Conservation (phyloP, 2,888 invertebrate species). For the Calliopum simillimum region DNA sequence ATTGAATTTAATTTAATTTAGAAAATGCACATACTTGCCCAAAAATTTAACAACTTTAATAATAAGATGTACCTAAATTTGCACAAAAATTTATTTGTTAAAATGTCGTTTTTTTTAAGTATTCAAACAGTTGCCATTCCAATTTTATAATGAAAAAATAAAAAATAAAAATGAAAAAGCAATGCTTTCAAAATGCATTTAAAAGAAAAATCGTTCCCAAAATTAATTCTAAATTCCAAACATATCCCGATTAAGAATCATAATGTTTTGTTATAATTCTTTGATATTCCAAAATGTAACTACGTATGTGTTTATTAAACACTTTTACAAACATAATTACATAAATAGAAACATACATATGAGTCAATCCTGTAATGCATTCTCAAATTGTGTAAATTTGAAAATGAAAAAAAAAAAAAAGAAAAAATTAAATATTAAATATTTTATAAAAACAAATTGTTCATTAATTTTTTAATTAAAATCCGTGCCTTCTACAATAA, state of each 20-base stretch:
- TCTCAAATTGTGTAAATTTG: no score
- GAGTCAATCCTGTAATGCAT: no score
- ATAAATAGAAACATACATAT: no score
- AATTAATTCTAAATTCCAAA: conserved; percentile 20
- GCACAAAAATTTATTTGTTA: not conserved
- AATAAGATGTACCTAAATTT: not conserved
- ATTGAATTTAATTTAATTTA: conserved; percentile 6
- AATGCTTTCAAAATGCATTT: conserved; percentile 1
- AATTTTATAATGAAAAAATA: conserved; percentile 1
- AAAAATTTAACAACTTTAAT: conserved; percentile 30
- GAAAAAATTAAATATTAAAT: conserved; percentile 13
- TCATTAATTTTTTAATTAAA: no score
- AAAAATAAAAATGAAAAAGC: no score
- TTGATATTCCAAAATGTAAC: no score
- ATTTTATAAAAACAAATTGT: conserved; percentile 27
- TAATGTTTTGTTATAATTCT: not conserved
- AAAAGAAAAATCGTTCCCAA: not conserved
- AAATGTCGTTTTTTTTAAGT: not conserved
- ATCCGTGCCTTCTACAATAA: conserved; percentile 23
- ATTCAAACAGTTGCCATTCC: conserved; percentile 24
- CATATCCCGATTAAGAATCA: conserved; percentile 38
- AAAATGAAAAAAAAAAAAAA: not conserved
- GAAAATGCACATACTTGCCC: conserved; percentile 37
- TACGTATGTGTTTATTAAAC: no score
- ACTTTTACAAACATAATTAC: no score